Base-by-base conservation (phyloP, 2,888 invertebrate species). In the Dascillus cervinus region DNA sequence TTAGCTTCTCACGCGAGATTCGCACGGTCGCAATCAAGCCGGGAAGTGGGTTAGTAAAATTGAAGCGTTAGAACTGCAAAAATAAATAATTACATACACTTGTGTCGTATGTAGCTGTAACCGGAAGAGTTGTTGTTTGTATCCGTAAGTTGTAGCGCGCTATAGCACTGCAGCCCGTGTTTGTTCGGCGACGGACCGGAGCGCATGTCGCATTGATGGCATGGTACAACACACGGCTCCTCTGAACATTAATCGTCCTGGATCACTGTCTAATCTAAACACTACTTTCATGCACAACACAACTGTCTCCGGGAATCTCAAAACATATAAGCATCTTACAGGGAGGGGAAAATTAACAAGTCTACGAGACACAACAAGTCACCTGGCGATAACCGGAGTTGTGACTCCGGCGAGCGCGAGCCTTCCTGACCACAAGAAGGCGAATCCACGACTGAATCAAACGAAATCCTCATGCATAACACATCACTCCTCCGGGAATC, bases 201-300 rank as follows among this genome's bases (percentile, higher is more conserved):
- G 48, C 60, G 60, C 62, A 62, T 62, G 49, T 56, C 61, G 58
- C 49, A 49, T 43, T 47, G 52, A 51, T 54, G 51, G 55, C 56
- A 57, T 47, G 32, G 37, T 42, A 35, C 41, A 38, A 38, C 43
- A 41, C 39, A 43, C 36, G 35, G 33, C 40, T 38, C 35, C 36
- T n/a, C n/a, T n/a, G n/a, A n/a, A n/a, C n/a, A n/a, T n/a, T n/a
- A n/a, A n/a, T n/a, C n/a, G n/a, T n/a, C n/a, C n/a, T n/a, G n/a
- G n/a, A n/a, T n/a, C n/a, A n/a, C n/a, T n/a, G n/a, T n/a, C n/a
- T n/a, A n/a, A n/a, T n/a, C n/a, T n/a, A n/a, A n/a, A 17, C 17
- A 8, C 17, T 8, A 17, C 17, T 17, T 17, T 17, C 8, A 17
- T 17, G 5, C 17, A 17, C 4, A 17, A 17, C 8, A 17, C 17